Percentiles rank a stretch among this genome's conserved stretches.
Evolutionary conservation across 2,888 invertebrate genomes (phyloP).

Genomic region (Lithosia quadra): DNA sequence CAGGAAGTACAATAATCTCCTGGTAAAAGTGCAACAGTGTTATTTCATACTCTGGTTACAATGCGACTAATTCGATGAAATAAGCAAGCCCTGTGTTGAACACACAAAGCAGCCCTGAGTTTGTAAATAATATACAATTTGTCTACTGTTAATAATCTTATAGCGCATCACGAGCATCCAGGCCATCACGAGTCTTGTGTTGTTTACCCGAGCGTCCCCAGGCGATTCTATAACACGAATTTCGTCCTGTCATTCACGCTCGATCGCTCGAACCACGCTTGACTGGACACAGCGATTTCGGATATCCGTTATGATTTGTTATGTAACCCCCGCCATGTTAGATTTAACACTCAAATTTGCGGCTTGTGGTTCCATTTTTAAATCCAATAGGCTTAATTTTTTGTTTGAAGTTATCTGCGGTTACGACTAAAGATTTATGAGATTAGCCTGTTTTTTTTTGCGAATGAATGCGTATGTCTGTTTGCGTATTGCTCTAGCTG

Average conservation of each 20-base stretch:
- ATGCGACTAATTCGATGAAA: background rate
- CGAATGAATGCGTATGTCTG: conserved; percentile 14
- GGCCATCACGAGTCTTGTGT: conserved; percentile 24
- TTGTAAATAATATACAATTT: background rate
- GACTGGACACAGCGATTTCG: conserved; percentile 52
- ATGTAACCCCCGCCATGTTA: conserved; percentile 39
- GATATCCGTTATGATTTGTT: conserved; percentile 64
- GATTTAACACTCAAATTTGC: conserved; percentile 37
- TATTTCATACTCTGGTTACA: background rate
- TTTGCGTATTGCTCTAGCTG: conserved; percentile 14
- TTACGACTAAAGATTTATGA: conserved; percentile 16
- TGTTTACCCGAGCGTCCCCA: conserved; percentile 39
- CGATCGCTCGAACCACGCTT: conserved; percentile 52
- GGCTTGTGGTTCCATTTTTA: conserved; percentile 36
- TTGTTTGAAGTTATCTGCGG: conserved; percentile 1
- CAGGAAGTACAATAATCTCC: background rate
- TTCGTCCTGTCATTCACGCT: conserved; percentile 67
- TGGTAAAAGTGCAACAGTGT: background rate
- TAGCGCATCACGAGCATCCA: conserved; percentile 6
- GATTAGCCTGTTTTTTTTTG: conserved; percentile 27
- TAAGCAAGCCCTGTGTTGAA: background rate
- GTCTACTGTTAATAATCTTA: background rate
- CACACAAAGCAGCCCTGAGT: background rate
- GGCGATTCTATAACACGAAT: conserved; percentile 36
- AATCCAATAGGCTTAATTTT: conserved; percentile 32